Conservation (phyloP, 1,140 invertebrate genomes). For the Reticulitermes speratus region DNA sequence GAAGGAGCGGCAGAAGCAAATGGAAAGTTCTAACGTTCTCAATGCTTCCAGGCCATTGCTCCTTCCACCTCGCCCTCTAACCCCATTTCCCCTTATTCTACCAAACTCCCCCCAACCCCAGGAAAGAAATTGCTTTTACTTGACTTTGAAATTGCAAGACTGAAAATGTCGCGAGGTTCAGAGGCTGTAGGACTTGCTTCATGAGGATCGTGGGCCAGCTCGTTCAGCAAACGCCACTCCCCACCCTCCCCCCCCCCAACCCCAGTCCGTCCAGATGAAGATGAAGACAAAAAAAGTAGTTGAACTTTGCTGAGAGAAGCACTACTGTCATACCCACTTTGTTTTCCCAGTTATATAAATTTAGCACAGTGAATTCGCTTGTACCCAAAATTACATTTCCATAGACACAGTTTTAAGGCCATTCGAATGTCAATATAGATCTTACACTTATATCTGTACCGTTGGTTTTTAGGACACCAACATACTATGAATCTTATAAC, state of each 20-base stretch:
- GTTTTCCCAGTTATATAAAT: background rate
- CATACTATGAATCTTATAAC: no score
- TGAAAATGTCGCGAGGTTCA: background rate
- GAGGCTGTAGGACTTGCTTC: background rate
- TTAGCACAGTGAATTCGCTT: background rate
- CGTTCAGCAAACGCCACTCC: background rate
- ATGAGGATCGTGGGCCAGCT: background rate
- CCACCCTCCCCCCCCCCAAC: background rate
- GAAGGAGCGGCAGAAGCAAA: constrained; percentile 4
- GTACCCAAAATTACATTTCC: no score
- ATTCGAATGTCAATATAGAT: no score
- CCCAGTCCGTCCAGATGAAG: background rate
- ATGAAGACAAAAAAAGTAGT: background rate
- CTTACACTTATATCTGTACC: no score
- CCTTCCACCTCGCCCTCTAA: background rate
- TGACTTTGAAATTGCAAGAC: constrained; percentile 8
- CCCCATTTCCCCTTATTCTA: background rate
- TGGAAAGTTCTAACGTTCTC: constrained; percentile 9
- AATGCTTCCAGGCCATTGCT: constrained; percentile 14
- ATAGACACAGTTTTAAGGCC: no score
- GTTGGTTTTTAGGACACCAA: no score
- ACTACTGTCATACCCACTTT: background rate
- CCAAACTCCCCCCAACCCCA: background rate
- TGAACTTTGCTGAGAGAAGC: background rate
- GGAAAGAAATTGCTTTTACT: constrained; percentile 14